Conservation (phyloP, 92 coral and sea anemone genomes). For the Muricea muricata region DNA sequence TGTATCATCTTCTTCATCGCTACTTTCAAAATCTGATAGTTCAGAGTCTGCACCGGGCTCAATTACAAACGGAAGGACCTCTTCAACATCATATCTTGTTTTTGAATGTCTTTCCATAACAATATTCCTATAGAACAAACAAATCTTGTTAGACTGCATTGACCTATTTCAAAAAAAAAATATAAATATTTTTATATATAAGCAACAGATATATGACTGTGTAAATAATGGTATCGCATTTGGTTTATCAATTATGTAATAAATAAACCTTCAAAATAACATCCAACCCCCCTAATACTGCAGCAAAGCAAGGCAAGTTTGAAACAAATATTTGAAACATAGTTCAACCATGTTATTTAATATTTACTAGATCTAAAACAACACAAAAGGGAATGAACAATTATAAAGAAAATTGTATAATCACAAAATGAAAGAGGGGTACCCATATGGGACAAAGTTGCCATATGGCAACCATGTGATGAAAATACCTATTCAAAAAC, state of each 20-base stretch:
- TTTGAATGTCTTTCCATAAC: conserved; percentile 26
- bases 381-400: neutral
- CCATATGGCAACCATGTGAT: conserved; percentile 19
- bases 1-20: conserved; percentile 15
- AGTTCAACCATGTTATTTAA: too few relatives aligned
- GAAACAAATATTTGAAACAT: too few relatives aligned
- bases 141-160: neutral
- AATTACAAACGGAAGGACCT: conserved; percentile 14
- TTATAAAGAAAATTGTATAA: too few relatives aligned
- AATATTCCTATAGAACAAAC: conserved; percentile 3
- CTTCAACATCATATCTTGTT: conserved; percentile 16
- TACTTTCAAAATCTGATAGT: conserved; percentile 20
- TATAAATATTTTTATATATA: conserved; percentile 6
- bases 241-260: neutral
- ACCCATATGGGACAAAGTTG: too few relatives aligned
- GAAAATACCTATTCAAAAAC: conserved; percentile 2
- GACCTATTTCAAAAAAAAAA: neutral
- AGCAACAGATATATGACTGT: conserved; percentile 7
- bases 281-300: too few relatives aligned
- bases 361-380: conserved; percentile 7
- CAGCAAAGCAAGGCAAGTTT: too few relatives aligned
- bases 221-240: neutral
- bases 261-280: too few relatives aligned
- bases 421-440: too few relatives aligned
- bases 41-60: conserved; percentile 20